phyloP scores from a whole-genome alignment of 2,113 vertebrate species.

The Strigops habroptila region DNA sequence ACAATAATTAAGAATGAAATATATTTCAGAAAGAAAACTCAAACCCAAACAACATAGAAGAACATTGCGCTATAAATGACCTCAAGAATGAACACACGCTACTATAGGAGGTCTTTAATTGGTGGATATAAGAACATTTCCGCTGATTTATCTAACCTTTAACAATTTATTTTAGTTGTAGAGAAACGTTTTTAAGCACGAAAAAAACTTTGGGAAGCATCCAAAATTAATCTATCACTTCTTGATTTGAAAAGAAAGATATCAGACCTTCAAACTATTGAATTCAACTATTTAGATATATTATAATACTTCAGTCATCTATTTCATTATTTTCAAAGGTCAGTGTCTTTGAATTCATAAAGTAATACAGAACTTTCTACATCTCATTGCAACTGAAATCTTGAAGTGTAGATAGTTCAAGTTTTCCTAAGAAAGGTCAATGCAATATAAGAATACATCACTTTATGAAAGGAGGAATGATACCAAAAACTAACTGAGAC shows the following conservation, averaged over 20 bases:
- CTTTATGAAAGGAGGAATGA: not conserved
- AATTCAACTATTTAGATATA: not conserved
- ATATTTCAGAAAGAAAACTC: not conserved
- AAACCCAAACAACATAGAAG: not conserved
- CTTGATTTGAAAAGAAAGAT: slow-evolving; percentile 2
- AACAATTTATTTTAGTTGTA: not conserved
- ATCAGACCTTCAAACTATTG: not conserved
- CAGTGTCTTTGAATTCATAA: not conserved
- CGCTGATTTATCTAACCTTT: not conserved
- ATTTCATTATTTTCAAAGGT: slow-evolving; percentile 4
- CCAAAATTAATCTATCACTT: not conserved
- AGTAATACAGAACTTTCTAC: not conserved
- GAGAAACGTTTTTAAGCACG: not conserved
- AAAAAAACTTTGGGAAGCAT: not conserved
- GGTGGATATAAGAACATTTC: not conserved
- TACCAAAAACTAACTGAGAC: not conserved
- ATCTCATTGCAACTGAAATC: not conserved
- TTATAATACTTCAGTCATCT: not conserved
- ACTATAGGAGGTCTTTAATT: not conserved
- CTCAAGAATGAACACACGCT: not conserved
- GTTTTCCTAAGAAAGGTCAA: not conserved
- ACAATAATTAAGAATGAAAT: not conserved
- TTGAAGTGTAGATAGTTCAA: not conserved
- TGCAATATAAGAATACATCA: not conserved
- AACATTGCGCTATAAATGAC: not conserved